Conservation (phyloP, 2,113 vertebrate species). For the Grammomys dolichurus region DNA sequence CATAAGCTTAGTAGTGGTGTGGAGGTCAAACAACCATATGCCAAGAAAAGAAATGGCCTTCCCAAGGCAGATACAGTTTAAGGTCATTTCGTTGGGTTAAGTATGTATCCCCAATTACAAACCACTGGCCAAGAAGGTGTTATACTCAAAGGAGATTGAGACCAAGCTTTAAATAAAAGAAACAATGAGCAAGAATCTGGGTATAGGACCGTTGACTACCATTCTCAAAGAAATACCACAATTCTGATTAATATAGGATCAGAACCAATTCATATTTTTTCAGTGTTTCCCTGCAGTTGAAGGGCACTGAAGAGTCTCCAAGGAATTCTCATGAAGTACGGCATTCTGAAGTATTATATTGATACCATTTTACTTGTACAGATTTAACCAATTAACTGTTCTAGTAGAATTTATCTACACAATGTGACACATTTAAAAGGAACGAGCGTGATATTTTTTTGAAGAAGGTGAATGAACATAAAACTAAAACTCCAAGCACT, state of each 20-base stretch:
- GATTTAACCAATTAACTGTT: background rate
- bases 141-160: background rate
- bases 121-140: background rate
- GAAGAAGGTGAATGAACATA: background rate
- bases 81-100: background rate
- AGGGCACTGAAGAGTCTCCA: background rate
- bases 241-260: background rate
- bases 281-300: background rate
- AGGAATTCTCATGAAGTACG: background rate
- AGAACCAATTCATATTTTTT: conserved; percentile 13
- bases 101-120: background rate
- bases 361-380: background rate
- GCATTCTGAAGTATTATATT: background rate
- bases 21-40: background rate
- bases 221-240: background rate
- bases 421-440: conserved; percentile 25
- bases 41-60: background rate
- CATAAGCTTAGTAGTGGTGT: background rate
- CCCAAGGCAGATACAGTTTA: background rate
- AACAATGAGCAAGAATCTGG: background rate
- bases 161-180: conserved; percentile 12
- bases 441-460: background rate
- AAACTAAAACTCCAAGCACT: background rate
- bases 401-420: background rate
- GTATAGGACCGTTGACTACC: background rate